Evolutionary conservation across 2,888 invertebrate species (phyloP), one percentile per base, ranked within the genome.

Genomic region (Reticulitermes lucifugus): DNA sequence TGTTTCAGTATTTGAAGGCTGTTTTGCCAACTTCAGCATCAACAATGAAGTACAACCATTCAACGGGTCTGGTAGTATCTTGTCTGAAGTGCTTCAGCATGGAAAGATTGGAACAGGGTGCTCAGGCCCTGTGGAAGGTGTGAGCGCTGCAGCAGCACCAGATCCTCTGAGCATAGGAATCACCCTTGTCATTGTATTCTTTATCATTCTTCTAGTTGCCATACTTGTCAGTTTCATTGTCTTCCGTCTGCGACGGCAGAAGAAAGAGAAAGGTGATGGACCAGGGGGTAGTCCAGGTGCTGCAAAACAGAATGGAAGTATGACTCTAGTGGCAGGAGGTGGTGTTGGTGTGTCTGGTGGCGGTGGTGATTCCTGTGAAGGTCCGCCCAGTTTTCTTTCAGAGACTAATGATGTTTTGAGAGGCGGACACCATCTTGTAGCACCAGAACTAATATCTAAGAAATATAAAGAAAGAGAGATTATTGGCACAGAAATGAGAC

Each of bases 101-200:
- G 97, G 97, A 41, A 96, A 95, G 90, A 93, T 97, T 25, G 91
- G 93, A 77, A 91, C 91, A 84, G 97, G 97, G 25, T 98, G 98
- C 89, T 88, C 88, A 77, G 96, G 95, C 83, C 93, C 94, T 7
- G 93, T 96, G 85, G 96, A 96, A 43, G 81, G 81, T 70, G 93
- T 95, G 65, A 96, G 96, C 46, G 93, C 95, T 2, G 94, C 95
- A 0, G 94, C 96, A 88, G 95, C 95, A 7, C 95, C 97, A 4
- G 96, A 97, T 91, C 98, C 98, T 0, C 92, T 98, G 14, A 97
- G 96, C 89, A 97, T 98, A 87, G 98, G 98, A 84, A 96, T 98
- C 86, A 98, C 98, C 0, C 92, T 98, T 59, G 98, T 98, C 35
- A 97, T 98, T 87, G 97, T 97, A 43, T 98, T 99, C 92, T 98